These are phyloP conservation scores for Chloropsis cyanopogon DNA, from an alignment of 2,113 vertebrate genomes.

Conservation along the genomic window DNA sequence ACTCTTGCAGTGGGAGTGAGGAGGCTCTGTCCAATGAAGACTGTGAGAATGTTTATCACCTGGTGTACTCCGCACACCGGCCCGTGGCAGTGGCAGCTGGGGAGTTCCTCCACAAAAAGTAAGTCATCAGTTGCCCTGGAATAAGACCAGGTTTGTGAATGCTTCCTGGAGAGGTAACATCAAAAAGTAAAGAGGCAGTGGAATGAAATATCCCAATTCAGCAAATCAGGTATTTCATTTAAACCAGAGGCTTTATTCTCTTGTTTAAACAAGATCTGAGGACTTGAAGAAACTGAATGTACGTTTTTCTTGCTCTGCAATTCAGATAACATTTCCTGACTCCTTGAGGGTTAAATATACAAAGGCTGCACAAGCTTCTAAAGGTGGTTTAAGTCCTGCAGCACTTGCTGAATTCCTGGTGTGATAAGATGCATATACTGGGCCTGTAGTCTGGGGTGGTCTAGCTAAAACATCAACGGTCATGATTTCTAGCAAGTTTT, in stretches of 20 bases:
- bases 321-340: neutral
- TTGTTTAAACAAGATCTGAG: neutral
- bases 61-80: slow-evolving; percentile 96
- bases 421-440: neutral
- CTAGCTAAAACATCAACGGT: neutral
- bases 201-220: neutral
- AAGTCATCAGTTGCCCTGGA: slow-evolving; percentile 32
- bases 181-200: neutral
- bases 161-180: neutral
- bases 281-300: neutral
- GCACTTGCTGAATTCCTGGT: neutral
- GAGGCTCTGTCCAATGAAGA: slow-evolving; percentile 98
- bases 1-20: slow-evolving; percentile 89
- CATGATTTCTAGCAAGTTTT: neutral
- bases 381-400: neutral
- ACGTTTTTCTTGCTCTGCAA: neutral
- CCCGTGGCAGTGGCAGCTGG: slow-evolving; percentile 97
- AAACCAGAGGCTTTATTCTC: neutral
- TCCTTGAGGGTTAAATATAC: neutral
- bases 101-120: slow-evolving; percentile 98
- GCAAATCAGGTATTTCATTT: neutral
- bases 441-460: neutral
- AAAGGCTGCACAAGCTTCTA: neutral
- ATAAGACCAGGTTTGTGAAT: neutral
- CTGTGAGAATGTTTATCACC: slow-evolving; percentile 98